Percentiles rank a stretch among this genome's conserved stretches.
phyloP scores from a whole-genome alignment of 2,113 vertebrate genomes.

The Anthoscopus minutus region DNA sequence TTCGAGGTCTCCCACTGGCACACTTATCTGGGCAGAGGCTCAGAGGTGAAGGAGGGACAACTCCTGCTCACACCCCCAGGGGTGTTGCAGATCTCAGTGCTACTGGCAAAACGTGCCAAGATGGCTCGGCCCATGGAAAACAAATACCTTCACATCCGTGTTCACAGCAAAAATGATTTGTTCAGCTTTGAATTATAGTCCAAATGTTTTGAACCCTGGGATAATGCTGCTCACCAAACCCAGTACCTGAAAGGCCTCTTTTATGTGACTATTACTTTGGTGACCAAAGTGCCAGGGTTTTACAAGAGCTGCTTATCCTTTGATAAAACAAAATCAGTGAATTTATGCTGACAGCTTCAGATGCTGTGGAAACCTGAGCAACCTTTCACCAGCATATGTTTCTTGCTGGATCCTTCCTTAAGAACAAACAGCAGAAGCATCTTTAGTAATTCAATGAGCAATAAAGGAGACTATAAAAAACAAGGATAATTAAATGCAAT shows the following conservation, averaged over 20 bases:
- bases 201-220: slow-evolving; percentile 29
- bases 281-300: slow-evolving; percentile 39
- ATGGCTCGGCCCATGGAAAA: neutral
- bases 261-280: slow-evolving; percentile 41
- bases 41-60: accelerated
- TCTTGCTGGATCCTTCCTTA: slow-evolving; percentile 24
- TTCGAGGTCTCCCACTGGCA: neutral
- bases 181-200: slow-evolving; percentile 18
- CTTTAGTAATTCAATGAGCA: slow-evolving; percentile 52
- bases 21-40: accelerated
- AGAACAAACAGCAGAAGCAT: slow-evolving; percentile 28
- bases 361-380: slow-evolving; percentile 46
- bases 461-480: slow-evolving; percentile 25
- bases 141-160: neutral
- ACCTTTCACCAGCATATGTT: slow-evolving; percentile 7
- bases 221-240: slow-evolving; percentile 19
- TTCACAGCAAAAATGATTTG: neutral
- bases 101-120: neutral
- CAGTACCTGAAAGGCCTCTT: slow-evolving; percentile 29
- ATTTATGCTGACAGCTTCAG: slow-evolving; percentile 51
- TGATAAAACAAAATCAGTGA: slow-evolving; percentile 57
- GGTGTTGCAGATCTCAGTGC: neutral
- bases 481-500: slow-evolving; percentile 41
- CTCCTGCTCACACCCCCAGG: neutral
- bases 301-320: slow-evolving; percentile 42